phyloP scores from a whole-genome alignment of 2,113 vertebrate genomes.

The Sinosuthora webbiana region DNA sequence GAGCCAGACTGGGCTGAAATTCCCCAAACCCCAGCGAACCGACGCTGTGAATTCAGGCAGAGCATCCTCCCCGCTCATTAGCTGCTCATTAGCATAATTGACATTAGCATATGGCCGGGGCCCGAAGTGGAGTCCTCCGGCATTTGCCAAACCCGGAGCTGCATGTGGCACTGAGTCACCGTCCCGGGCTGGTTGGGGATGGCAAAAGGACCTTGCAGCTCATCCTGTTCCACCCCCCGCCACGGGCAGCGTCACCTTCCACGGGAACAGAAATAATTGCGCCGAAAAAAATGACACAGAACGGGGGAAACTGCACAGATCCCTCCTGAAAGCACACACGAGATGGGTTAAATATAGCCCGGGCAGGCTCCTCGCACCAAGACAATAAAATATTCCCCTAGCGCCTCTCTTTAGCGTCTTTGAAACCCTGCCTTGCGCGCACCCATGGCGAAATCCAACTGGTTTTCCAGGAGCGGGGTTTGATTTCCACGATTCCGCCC shows the following conservation, averaged over 20 bases:
- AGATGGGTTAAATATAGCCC: not conserved
- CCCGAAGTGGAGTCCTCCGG: accelerated
- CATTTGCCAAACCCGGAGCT: not conserved
- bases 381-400: not conserved
- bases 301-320: not conserved
- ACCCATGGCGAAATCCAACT: accelerated
- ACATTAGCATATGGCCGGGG: not conserved
- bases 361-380: not conserved
- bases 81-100: not conserved
- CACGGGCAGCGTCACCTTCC: not conserved
- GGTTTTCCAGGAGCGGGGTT: not conserved
- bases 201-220: not conserved
- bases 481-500: not conserved
- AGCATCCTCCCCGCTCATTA: not conserved
- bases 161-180: not conserved
- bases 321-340: not conserved
- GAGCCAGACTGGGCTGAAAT: not conserved
- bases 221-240: not conserved
- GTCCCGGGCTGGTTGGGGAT: accelerated
- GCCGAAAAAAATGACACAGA: not conserved
- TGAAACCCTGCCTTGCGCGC: not conserved
- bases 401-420: not conserved
- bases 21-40: not conserved
- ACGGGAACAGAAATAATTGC: accelerated
- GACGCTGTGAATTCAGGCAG: not conserved